phyloP scores from a whole-genome alignment of 1,140 invertebrate genomes.

The Drosophila azteca region DNA sequence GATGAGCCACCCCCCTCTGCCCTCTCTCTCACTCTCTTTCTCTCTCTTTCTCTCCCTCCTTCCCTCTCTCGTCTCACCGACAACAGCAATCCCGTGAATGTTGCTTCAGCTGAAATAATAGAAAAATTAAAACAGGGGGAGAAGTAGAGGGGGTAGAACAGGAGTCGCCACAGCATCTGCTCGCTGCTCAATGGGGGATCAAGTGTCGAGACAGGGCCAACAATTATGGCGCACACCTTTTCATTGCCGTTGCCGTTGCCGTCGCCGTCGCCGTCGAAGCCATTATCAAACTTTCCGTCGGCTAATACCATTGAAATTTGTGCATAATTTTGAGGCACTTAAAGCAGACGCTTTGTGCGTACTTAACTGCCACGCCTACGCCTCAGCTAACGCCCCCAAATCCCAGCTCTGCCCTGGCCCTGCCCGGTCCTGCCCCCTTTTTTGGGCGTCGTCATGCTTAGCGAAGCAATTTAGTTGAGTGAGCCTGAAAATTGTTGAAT shows the following conservation, averaged over 20 bases:
- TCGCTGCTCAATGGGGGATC: slow-evolving; percentile 17
- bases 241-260: slow-evolving; percentile 8
- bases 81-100: neutral
- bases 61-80: neutral
- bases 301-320: slow-evolving; percentile 65
- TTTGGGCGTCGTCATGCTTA: slow-evolving; percentile 15
- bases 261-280: slow-evolving; percentile 27
- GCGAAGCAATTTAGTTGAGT: slow-evolving; percentile 55
- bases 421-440: neutral
- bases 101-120: slow-evolving; percentile 60
- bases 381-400: neutral
- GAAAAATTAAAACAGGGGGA: slow-evolving; percentile 63
- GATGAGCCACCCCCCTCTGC: no score
- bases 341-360: slow-evolving; percentile 61
- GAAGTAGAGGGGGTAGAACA: neutral
- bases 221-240: slow-evolving; percentile 61
- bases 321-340: slow-evolving; percentile 64
- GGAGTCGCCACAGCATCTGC: no score
- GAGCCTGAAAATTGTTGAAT: slow-evolving; percentile 37
- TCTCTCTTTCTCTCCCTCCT: neutral
- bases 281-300: slow-evolving; percentile 60
- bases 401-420: neutral
- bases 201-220: slow-evolving; percentile 47
- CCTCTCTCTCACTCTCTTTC: no score
- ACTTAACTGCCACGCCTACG: slow-evolving; percentile 53